These are phyloP conservation scores for Petrocephalus sullivani DNA, from an alignment of 2,797 vertebrate species.

Conservation along the genomic window DNA sequence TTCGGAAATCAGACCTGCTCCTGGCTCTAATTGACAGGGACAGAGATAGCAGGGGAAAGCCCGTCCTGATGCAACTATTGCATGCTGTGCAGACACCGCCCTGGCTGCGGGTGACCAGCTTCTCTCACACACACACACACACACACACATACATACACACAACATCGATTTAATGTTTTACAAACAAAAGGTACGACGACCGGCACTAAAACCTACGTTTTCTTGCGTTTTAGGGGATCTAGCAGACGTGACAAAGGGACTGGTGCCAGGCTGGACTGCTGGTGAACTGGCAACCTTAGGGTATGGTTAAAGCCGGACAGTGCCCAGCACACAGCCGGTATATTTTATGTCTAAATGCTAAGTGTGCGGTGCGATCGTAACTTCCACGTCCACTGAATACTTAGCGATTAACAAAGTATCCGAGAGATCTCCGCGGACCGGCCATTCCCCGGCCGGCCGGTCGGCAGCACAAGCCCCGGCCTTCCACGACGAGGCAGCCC, in stretches of 20 bases:
- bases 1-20: background rate
- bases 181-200: background rate
- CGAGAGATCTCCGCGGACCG: background rate
- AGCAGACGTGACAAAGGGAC: background rate
- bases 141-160: background rate
- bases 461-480: background rate
- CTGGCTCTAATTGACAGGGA: conserved; percentile 12
- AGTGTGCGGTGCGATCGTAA: background rate
- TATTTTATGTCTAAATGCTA: background rate
- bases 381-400: background rate
- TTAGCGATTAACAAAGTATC: conserved; percentile 6
- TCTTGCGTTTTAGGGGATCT: background rate
- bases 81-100: background rate
- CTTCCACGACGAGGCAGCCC: background rate
- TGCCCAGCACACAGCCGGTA: background rate
- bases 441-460: background rate
- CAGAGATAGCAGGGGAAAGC: conserved; percentile 14
- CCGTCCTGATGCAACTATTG: background rate
- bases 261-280: background rate
- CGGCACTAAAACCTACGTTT: background rate
- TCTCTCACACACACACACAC: background rate
- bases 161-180: background rate
- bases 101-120: background rate
- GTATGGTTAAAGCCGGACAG: background rate
- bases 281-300: background rate